Base-by-base conservation (phyloP, 2,113 vertebrate genomes). In the Oceanodroma tethys region DNA sequence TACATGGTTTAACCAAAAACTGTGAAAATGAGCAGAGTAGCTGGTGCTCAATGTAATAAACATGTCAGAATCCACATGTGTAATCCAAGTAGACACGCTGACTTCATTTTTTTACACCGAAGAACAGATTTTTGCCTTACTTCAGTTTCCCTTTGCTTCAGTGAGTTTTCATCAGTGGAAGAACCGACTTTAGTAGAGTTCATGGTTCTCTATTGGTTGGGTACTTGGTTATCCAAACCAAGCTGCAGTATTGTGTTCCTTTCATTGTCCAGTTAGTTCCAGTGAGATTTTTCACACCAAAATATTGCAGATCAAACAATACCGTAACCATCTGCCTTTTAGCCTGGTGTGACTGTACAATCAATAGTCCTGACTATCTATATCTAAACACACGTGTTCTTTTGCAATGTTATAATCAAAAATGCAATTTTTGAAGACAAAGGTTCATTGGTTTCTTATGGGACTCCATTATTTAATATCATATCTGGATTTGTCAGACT, bases 121-220 rank as follows among this genome's bases (percentile, higher is more conserved):
- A 78, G 48, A 86, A 36, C 4, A 42, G 47, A 63, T 83, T 81
- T 81, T 94, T 84, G 19, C 23, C 29, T 68, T 53, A 16, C 45
- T 90, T 81, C n/a, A 7, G 12, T 48, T 75, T 94, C n/a, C 23
- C 4, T 75, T 82, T 68, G 10, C 48, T 68, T 38, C 43, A 42
- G 36, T 27, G 65, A 48, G 9, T 60, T 93, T 81, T 75, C 11
- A 10, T 16, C 15, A 11, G 10, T 38, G 43, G 36, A 87, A 92
- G 23, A 5, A 43, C 11, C 1, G 16, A 9, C 7, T 66, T 68
- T 11, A 52, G 18, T 7, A 15, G 10, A 56, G 29, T 32, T 76
- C 45, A 15, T 36, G 52, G 11, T 26, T 21, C 34, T 79, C 34
- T 70, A 1, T 26, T 1, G 0, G 1, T 3, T 81, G 47, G 7